Base-by-base conservation (phyloP, 2,797 vertebrate genomes). In the Schizopygopsis malacanthus region DNA sequence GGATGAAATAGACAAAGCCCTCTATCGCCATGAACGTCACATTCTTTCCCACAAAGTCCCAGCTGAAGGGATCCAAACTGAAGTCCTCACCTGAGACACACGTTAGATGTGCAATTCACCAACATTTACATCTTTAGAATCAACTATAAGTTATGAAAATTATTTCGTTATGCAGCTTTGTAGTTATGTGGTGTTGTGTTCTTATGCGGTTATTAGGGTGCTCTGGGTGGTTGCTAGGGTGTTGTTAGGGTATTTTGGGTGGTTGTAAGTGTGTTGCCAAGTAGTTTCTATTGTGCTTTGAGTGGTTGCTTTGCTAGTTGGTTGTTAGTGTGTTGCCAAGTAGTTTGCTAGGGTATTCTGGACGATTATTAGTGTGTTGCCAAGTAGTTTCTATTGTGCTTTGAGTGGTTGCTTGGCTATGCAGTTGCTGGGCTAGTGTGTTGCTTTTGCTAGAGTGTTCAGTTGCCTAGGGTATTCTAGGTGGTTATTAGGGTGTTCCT, bases 11-110 rank as follows among this genome's bases (percentile, higher is more conserved):
- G 2, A 93, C 80, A 20, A 97, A 90, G 37, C 98, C 98, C 90
- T 99, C 96, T 1, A 93, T 45, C 7, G 95, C 94, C 97, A 99
- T 96, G 91, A 94, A 98, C 85, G 93, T 89, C 52, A 99, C 87
- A 83, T 98, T 97, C 92, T 96, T 98, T 88, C 98, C 98, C 83
- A 97, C 89, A 80, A 97, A 97, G 85, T 98, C 91, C 98, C 98
- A 99, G 79, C 93, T 92, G 88, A 97, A 99, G 0, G 97, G 98
- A 89, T 97, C 92, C 79, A 95, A 92, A 89, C 94, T 91, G 79
- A 94, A 95, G 8, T 96, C 95, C 88, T 99, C 97, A 59, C 98
- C 98, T 99, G 83, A 63, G 43, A 71, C 54, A 52, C 37, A 52
- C 2, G 59, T 5, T n/a, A 4, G 50, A 61, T 39, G 18, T 47